These are phyloP conservation scores for Cheilinus undulatus DNA, from an alignment of 2,113 vertebrate genomes.

Conservation along the genomic window DNA sequence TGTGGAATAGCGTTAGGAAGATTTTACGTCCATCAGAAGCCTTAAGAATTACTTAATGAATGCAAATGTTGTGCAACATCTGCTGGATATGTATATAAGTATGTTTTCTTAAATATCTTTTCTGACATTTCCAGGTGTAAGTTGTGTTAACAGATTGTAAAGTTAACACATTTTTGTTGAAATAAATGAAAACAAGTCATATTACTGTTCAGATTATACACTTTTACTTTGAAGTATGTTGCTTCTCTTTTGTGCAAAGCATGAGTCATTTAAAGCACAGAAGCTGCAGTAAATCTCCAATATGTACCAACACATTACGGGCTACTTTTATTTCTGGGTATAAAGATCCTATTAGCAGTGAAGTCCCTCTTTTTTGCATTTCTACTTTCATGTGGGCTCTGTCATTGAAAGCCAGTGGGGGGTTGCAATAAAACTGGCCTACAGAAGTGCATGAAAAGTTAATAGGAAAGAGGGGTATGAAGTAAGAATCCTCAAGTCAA, in stretches of 20 bases:
- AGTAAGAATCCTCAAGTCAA: slow-evolving; percentile 38
- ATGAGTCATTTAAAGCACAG: not conserved
- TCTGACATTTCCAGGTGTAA: too few species aligned
- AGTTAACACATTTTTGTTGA: too few species aligned
- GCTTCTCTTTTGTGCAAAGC: not conserved
- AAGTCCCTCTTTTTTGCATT: slow-evolving; percentile 37
- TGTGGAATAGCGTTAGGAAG: too few species aligned
- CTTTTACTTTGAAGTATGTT: not conserved
- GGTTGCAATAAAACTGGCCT: slow-evolving; percentile 41
- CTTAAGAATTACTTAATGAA: too few species aligned
- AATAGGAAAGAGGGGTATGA: slow-evolving; percentile 38
- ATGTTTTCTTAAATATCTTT: too few species aligned
- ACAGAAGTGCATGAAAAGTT: slow-evolving; percentile 55
- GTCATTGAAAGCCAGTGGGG: slow-evolving; percentile 42
- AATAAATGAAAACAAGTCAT: too few species aligned
- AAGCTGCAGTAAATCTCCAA: not conserved
- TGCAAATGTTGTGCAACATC: too few species aligned
- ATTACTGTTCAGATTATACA: not conserved
- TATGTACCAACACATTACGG: not conserved
- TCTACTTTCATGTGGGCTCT: slow-evolving; percentile 34
- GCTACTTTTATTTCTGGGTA: slow-evolving; percentile 1
- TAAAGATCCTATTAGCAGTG: slow-evolving; percentile 2
- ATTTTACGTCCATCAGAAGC: too few species aligned
- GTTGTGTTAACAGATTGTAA: too few species aligned
- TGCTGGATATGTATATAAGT: too few species aligned